These are phyloP conservation scores for Oryzias celebensis DNA, from an alignment of 2,113 vertebrate genomes.

Conservation along the genomic window DNA sequence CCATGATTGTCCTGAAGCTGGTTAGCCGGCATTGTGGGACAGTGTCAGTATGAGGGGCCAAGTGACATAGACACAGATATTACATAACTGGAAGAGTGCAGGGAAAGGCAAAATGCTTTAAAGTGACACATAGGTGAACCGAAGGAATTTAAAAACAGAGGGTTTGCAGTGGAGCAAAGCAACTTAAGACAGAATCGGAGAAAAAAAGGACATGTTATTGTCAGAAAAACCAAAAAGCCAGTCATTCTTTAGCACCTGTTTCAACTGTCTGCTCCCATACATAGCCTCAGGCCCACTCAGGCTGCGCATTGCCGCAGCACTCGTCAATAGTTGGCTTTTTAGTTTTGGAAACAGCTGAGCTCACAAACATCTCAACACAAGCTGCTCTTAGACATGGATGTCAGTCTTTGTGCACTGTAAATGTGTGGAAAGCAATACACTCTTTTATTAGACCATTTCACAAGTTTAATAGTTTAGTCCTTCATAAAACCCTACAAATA, in stretches of 20 bases:
- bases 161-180: background rate
- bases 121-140: slow-evolving; percentile 20
- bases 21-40: slow-evolving; percentile 2
- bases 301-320: slow-evolving; percentile 44
- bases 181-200: background rate
- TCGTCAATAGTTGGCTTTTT: slow-evolving; percentile 48
- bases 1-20: background rate
- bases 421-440: slow-evolving; percentile 23
- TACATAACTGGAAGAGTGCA: slow-evolving; percentile 50
- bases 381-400: slow-evolving; percentile 8
- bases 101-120: slow-evolving; percentile 33
- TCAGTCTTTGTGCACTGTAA: slow-evolving; percentile 6
- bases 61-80: slow-evolving; percentile 40
- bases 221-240: slow-evolving; percentile 32
- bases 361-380: slow-evolving; percentile 34
- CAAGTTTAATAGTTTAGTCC: slow-evolving; percentile 9
- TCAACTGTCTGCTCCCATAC: slow-evolving; percentile 47
- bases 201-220: slow-evolving; percentile 8
- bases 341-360: slow-evolving; percentile 54
- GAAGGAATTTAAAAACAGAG: slow-evolving; percentile 11
- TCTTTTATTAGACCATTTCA: slow-evolving; percentile 30
- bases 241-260: slow-evolving; percentile 42
- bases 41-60: slow-evolving; percentile 42
- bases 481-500: too few species aligned
- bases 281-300: slow-evolving; percentile 55